Conservation (phyloP, 2,797 vertebrate genomes). For the Enteromius treurensis region DNA sequence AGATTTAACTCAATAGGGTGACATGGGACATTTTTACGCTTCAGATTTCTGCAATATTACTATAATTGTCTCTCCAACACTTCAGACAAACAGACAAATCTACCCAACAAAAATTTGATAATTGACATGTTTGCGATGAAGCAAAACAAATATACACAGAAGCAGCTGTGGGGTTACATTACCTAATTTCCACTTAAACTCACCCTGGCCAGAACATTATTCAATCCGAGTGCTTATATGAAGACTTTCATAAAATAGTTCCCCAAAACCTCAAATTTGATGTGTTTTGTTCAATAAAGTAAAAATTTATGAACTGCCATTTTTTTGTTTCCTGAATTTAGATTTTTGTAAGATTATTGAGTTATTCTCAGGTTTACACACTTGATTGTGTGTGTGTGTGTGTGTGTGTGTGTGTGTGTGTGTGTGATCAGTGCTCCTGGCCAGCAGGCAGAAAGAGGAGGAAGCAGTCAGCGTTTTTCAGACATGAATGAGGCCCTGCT, state of each 20-base stretch:
- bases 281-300: neutral
- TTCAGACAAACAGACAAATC: neutral
- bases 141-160: neutral
- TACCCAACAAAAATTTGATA: neutral
- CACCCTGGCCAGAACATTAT: neutral
- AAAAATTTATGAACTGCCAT: neutral
- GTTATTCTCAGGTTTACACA: slow-evolving; percentile 58
- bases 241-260: neutral
- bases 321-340: neutral
- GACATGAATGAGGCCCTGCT: slow-evolving; percentile 77
- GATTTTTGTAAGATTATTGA: neutral
- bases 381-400: slow-evolving; percentile 50
- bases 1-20: neutral
- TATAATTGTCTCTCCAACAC: neutral
- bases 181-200: neutral
- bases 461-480: slow-evolving; percentile 80
- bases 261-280: too few relatives aligned
- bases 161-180: neutral
- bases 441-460: slow-evolving; percentile 69
- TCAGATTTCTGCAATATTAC: slow-evolving; percentile 1
- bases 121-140: neutral
- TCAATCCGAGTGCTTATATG: neutral
- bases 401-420: slow-evolving; percentile 53
- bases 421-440: slow-evolving; percentile 51
- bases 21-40: neutral